Conservation (phyloP, 2,888 invertebrate genomes). For the Willowsia nigromaculata region DNA sequence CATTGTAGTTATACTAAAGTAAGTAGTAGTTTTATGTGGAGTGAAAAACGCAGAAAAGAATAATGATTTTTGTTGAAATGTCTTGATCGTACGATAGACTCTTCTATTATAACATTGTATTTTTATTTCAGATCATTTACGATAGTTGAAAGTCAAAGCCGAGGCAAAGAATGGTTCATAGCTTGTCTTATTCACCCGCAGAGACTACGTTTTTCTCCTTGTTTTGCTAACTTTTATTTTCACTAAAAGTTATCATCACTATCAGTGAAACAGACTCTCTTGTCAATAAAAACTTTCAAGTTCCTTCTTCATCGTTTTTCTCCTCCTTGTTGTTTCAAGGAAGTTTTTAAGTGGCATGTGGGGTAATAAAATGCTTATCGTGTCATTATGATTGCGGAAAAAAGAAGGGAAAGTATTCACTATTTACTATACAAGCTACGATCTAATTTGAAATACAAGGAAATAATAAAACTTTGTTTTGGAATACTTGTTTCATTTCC, state of each 20-base stretch:
- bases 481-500: conserved; percentile 26
- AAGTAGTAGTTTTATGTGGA: neutral
- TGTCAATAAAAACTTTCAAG: conserved; percentile 46
- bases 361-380: conserved; percentile 49
- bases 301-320: neutral
- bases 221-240: conserved; percentile 25
- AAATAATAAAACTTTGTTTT: conserved; percentile 27
- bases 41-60: neutral
- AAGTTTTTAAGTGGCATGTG: conserved; percentile 38
- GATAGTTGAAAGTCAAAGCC: neutral
- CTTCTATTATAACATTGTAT: neutral
- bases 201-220: neutral
- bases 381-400: conserved; percentile 36
- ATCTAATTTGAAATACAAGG: conserved; percentile 17
- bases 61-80: conserved; percentile 27
- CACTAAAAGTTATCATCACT: neutral
- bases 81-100: neutral
- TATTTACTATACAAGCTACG: neutral
- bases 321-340: conserved; percentile 34
- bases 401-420: neutral
- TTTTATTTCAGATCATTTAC: conserved; percentile 32
- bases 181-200: conserved; percentile 11
- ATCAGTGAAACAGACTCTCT: neutral
- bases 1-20: neutral
- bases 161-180: conserved; percentile 29